Conservation (phyloP, 2,113 vertebrate genomes). For the Psophia crepitans region DNA sequence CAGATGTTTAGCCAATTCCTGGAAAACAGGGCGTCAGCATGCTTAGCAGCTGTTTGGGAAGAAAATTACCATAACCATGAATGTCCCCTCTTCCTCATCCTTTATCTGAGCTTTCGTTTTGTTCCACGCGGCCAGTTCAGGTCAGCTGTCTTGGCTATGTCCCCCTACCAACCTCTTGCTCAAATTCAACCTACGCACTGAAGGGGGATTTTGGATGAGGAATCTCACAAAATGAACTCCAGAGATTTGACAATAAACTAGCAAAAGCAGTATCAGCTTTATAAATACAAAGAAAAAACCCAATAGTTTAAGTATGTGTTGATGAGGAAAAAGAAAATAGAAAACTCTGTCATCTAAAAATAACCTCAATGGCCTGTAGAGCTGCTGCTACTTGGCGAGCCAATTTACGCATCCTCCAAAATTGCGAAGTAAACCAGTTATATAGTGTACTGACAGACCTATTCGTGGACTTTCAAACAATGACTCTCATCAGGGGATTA, state of each 20-base stretch:
- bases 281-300: not conserved
- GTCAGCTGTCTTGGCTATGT: not conserved
- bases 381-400: not conserved
- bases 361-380: accelerated
- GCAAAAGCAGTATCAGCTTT: not conserved
- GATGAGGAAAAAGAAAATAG: not conserved
- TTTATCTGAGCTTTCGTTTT: not conserved
- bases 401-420: not conserved
- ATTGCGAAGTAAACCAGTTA: not conserved
- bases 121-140: not conserved
- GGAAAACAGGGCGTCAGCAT: not conserved
- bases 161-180: not conserved
- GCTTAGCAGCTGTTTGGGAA: not conserved
- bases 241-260: not conserved
- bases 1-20: not conserved
- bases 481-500: not conserved
- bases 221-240: not conserved
- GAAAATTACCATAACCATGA: not conserved
- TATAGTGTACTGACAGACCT: not conserved
- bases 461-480: not conserved
- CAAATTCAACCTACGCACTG: accelerated
- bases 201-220: not conserved
- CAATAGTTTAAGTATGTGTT: not conserved
- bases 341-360: not conserved
- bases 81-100: accelerated